Conservation (phyloP, 2,888 invertebrate genomes). For the Lobophora halterata region DNA sequence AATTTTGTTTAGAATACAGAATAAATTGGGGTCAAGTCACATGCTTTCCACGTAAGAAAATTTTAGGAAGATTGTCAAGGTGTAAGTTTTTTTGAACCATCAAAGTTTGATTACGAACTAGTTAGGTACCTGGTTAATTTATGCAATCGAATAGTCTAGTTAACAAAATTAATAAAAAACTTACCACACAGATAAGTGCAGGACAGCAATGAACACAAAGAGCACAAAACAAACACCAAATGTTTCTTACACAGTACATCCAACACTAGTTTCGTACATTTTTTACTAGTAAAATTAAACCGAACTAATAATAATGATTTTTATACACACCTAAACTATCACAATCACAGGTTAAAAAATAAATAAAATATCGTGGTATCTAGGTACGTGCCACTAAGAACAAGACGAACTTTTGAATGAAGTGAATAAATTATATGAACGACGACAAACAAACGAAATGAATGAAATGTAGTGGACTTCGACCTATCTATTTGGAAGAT, state of each 20-base stretch:
- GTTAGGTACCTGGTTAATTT: too few relatives aligned
- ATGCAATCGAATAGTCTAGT: too few relatives aligned
- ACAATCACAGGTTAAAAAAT: constrained; percentile 8
- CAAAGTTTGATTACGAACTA: too few relatives aligned
- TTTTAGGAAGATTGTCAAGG: not conserved
- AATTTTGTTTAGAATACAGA: too few relatives aligned
- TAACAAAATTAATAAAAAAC: not conserved
- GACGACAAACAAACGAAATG: not conserved
- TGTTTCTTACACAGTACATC: constrained; percentile 1
- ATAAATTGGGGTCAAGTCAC: constrained; percentile 30
- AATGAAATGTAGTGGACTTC: too few relatives aligned
- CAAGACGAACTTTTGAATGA: not conserved
- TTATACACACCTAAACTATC: too few relatives aligned
- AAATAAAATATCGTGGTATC: too few relatives aligned
- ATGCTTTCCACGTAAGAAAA: constrained; percentile 35
- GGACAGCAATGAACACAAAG: not conserved
- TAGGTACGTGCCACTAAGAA: constrained; percentile 5
- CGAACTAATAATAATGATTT: too few relatives aligned
- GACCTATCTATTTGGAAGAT: too few relatives aligned
- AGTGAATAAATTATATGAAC: not conserved
- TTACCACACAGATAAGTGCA: not conserved
- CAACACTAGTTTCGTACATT: constrained; percentile 5
- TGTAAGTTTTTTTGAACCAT: too few relatives aligned
- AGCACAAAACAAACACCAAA: not conserved
- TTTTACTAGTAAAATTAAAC: not conserved